phyloP scores from a whole-genome alignment of 2,113 vertebrate genomes.

The Zosterops borbonicus region DNA sequence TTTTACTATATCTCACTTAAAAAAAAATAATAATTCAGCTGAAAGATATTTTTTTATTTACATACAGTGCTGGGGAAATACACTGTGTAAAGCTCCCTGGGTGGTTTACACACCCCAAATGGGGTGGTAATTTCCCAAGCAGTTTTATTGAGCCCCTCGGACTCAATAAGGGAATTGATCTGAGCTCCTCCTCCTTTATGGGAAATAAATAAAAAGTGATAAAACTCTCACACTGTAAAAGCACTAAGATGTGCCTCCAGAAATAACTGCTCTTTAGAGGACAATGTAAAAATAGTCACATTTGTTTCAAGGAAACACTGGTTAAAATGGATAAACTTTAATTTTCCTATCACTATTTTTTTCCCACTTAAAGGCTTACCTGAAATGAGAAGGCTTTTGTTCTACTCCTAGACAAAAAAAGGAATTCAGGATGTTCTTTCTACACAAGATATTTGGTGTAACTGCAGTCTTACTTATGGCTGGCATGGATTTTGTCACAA shows the following conservation, averaged over 20 bases:
- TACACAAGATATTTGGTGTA: not conserved
- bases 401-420: not conserved
- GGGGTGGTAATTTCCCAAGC: not conserved
- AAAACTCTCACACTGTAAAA: not conserved
- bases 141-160: not conserved
- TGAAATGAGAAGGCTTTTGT: not conserved
- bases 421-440: not conserved
- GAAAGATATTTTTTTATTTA: not conserved
- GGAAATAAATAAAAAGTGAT: not conserved
- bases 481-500: not conserved
- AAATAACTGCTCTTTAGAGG: not conserved
- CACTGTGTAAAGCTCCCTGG: not conserved
- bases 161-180: not conserved
- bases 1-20: not conserved
- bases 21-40: not conserved
- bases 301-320: not conserved
- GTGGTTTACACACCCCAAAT: no score
- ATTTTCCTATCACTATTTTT: not conserved
- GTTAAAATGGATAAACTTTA: not conserved
- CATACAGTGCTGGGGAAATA: not conserved
- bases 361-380: not conserved
- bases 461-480: not conserved
- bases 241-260: not conserved
- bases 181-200: not conserved
- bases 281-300: not conserved